Evolutionary conservation across 2,888 invertebrate species (phyloP), one percentile per base, ranked within the genome.

Genomic region (Teinopalpus imperialis): DNA sequence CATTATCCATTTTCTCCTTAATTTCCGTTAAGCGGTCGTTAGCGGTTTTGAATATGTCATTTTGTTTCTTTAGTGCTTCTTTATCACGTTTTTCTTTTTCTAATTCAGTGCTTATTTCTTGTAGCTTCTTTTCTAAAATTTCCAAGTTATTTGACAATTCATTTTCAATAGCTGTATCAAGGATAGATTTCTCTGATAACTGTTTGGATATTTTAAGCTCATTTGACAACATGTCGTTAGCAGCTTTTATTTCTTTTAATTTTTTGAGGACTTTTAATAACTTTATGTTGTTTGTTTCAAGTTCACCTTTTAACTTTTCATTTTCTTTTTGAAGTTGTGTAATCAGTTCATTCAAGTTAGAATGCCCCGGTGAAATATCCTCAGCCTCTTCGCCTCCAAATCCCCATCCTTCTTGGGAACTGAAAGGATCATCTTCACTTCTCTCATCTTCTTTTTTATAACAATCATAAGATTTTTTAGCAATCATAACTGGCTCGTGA

Each of bases 251-350:
- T 66, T 95, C 94, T 73, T 96, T 97, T 29, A 97, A 79, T 74
- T 96, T 97, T 61, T 94, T 94, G 57, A 97, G 83, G 53, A 96
- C 90, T 80, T 95, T 97, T 1, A 92, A 91, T 18, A 93, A 92
- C 69, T 95, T 95, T 0, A 92, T 76, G 70, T 94, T 93, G 48
- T 91, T 81, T 16, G 91, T 81, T 52, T 91, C 90, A 4, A 94
- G 87, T 56, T 94, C 94, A 42, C 90, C 88, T 45, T 90, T 81
- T 10, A 93, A 72, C 30, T 81, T 78, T 9, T 90, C 87, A 49
- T 91, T 90, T 50, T 93, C 91, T 1, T 81, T 69, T 57, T 91
- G 90, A 2, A 94, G 76, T 42, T 90, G 83, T 16, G 85, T 73
- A n/a, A 94, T 85, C 58, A 90, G 87, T 37, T 91, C 89, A 59